Evolutionary conservation across 2,888 invertebrate species (phyloP).

Genomic region (Hetaerina titia): DNA sequence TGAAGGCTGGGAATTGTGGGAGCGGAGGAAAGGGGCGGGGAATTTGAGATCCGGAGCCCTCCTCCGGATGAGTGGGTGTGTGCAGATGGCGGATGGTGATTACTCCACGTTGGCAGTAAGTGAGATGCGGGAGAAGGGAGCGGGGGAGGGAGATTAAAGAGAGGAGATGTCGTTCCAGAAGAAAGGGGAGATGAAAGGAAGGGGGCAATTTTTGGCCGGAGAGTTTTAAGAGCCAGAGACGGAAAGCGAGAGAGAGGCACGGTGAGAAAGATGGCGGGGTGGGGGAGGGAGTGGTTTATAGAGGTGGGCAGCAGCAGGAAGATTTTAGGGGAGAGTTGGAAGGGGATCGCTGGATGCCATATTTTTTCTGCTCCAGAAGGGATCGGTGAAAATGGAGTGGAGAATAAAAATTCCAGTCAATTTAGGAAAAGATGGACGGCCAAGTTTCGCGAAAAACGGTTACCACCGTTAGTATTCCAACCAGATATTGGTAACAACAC

Average conservation of each 20-base stretch:
- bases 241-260: not conserved
- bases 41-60: constrained; percentile 26
- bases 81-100: constrained; percentile 61
- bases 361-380: too few species aligned
- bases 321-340: not conserved
- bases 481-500: too few species aligned
- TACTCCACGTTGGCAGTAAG: not conserved
- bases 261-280: not conserved
- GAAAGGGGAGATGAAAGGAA: not conserved
- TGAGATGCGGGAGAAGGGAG: not conserved
- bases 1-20: constrained; percentile 39
- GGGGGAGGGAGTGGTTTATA: not conserved
- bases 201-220: not conserved
- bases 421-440: too few species aligned
- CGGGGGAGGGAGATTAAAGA: not conserved
- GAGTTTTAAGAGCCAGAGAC: not conserved
- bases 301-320: not conserved
- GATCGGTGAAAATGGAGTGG: too few species aligned
- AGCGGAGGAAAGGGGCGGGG: not conserved
- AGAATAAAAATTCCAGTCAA: too few species aligned
- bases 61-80: not conserved
- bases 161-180: not conserved
- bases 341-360: not conserved
- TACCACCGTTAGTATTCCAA: too few species aligned
- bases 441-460: too few species aligned